Percentiles rank a stretch among this genome's conserved stretches.
phyloP scores from a whole-genome alignment of 2,113 vertebrate genomes.

The Glareola pratincola region DNA sequence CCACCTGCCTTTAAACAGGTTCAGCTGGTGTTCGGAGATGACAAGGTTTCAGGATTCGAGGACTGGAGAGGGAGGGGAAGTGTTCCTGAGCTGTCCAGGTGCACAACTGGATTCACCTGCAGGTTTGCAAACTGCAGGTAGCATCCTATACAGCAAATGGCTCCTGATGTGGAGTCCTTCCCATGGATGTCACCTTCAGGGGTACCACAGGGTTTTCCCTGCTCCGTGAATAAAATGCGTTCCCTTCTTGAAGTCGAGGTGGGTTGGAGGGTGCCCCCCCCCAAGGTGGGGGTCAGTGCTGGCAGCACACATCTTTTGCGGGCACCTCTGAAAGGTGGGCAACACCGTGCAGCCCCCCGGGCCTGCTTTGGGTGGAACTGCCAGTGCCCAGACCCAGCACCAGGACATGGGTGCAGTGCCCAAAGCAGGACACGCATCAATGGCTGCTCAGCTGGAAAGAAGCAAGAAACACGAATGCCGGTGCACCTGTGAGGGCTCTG shows the following conservation, averaged over 20 bases:
- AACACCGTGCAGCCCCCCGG: background rate
- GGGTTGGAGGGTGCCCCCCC: background rate
- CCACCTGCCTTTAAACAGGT: background rate
- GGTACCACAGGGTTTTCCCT: background rate
- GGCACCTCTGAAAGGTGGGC: background rate
- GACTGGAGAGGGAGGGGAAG: background rate
- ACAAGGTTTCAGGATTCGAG: background rate
- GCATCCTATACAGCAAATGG: background rate
- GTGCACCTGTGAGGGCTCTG: background rate
- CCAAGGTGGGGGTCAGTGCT: background rate
- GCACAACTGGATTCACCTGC: background rate
- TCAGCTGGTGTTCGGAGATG: background rate
- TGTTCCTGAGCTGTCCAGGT: background rate
- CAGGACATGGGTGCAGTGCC: background rate
- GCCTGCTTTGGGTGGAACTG: background rate
- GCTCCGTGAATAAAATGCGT: background rate
- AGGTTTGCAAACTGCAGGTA: background rate
- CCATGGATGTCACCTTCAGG: background rate
- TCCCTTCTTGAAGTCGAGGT: background rate
- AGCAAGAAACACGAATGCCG: background rate
- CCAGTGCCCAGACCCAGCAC: background rate
- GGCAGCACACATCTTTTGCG: background rate
- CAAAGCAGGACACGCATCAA: background rate
- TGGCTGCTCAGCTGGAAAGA: background rate
- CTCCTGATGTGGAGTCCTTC: background rate